phyloP scores from a whole-genome alignment of 2,888 invertebrate genomes.

The Palloptera scutellata region DNA sequence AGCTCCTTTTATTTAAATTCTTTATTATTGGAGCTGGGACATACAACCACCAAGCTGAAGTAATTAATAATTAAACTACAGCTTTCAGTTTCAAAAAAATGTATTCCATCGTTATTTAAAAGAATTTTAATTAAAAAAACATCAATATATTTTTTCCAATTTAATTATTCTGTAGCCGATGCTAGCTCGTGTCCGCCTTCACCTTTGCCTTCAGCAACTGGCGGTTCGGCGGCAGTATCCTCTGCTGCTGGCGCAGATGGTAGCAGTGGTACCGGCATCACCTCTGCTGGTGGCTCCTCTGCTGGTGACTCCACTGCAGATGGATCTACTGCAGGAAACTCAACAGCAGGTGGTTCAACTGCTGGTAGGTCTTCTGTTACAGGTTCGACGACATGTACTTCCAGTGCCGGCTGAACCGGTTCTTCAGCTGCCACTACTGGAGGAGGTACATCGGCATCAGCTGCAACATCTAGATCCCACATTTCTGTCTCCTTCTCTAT shows the following conservation, averaged over 20 bases:
- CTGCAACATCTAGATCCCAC: background rate
- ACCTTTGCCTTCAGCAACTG: background rate
- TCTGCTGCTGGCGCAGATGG: background rate
- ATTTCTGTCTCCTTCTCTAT: background rate
- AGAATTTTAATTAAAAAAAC: too few relatives aligned
- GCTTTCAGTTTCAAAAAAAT: too few relatives aligned
- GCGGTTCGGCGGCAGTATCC: slow-evolving; percentile 3
- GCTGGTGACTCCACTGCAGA: background rate
- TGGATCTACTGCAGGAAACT: background rate
- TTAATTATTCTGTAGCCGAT: background rate
- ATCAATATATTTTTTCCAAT: too few relatives aligned
- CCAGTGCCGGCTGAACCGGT: background rate
- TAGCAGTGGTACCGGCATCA: background rate
- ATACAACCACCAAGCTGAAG: too few relatives aligned
- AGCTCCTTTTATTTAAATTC: too few relatives aligned
- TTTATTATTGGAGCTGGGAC: too few relatives aligned
- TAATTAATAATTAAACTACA: too few relatives aligned
- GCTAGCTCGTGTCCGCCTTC: background rate
- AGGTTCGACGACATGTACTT: background rate
- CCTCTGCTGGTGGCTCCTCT: slow-evolving; percentile 21
- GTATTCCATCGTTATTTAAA: too few relatives aligned
- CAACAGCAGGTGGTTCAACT: background rate
- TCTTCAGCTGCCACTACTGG: background rate
- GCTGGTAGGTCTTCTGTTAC: slow-evolving; percentile 16
- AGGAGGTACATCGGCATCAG: background rate